phyloP scores from a whole-genome alignment of 2,113 vertebrate genomes.

The Arvicanthis niloticus region DNA sequence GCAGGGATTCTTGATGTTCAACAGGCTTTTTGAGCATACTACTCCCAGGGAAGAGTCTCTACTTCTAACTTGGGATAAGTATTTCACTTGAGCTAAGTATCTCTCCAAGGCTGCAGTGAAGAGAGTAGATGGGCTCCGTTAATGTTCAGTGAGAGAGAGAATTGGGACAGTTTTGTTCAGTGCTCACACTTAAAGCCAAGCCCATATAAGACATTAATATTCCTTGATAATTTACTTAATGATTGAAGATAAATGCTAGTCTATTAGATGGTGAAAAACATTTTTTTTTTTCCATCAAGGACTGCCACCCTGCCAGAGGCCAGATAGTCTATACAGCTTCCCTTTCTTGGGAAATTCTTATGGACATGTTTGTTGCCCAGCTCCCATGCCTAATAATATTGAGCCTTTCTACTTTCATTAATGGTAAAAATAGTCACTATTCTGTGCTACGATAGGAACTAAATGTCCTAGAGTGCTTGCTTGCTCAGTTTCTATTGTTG shows the following conservation, averaged over 20 bases:
- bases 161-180: neutral
- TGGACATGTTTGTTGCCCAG: neutral
- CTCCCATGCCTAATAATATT: neutral
- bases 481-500: neutral
- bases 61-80: neutral
- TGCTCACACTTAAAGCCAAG: neutral
- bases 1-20: neutral
- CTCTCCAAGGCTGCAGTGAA: neutral
- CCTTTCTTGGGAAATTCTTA: neutral
- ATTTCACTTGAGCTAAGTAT: neutral
- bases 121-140: neutral
- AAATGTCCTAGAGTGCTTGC: neutral
- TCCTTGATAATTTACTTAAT: neutral
- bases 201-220: no score
- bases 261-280: neutral
- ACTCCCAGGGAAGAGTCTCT: neutral
- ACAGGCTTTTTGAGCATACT: neutral
- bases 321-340: neutral
- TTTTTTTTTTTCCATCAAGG: neutral
- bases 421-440: neutral
- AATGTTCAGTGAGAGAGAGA: neutral
- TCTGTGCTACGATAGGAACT: neutral
- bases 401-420: neutral
- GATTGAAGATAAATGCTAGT: neutral
- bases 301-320: neutral